A percentile compares a stretch with the other conserved stretches of the same genome.
These are phyloP conservation scores for Patella pellucida DNA, from an alignment of 2,888 invertebrate species.

Conservation along the genomic window DNA sequence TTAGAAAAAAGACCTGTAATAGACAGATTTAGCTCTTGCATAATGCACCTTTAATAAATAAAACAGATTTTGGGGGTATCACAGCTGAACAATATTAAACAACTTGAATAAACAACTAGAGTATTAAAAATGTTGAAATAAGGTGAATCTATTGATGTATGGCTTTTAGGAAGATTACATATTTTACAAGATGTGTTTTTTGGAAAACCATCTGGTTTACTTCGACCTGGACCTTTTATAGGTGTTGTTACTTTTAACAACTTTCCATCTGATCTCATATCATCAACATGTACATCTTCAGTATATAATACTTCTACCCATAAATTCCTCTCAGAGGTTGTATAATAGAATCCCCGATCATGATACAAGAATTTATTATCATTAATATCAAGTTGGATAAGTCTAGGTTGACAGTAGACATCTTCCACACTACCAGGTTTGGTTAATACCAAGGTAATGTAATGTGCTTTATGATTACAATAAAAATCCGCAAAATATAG, in stretches of 20 bases:
- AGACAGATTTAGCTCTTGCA: no score
- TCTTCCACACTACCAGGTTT: slow-evolving; percentile 17
- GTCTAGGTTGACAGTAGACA: slow-evolving; percentile 28
- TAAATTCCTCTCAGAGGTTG: neutral
- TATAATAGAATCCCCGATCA: neutral
- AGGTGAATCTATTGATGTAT: no score
- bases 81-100: no score
- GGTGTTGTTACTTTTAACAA: no score
- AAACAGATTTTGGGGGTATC: no score
- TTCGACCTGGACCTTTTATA: neutral
- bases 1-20: no score
- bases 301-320: neutral
- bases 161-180: neutral
- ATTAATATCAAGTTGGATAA: slow-evolving; percentile 25
- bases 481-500: slow-evolving; percentile 69
- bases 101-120: no score
- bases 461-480: slow-evolving; percentile 64
- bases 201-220: neutral
- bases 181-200: neutral
- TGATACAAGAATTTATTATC: slow-evolving; percentile 33
- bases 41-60: no score
- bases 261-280: neutral
- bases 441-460: slow-evolving; percentile 62
- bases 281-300: neutral
- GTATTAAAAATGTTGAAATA: no score